Conservation (phyloP, 2,888 invertebrate genomes). For the Tanytarsus gracilentus region DNA sequence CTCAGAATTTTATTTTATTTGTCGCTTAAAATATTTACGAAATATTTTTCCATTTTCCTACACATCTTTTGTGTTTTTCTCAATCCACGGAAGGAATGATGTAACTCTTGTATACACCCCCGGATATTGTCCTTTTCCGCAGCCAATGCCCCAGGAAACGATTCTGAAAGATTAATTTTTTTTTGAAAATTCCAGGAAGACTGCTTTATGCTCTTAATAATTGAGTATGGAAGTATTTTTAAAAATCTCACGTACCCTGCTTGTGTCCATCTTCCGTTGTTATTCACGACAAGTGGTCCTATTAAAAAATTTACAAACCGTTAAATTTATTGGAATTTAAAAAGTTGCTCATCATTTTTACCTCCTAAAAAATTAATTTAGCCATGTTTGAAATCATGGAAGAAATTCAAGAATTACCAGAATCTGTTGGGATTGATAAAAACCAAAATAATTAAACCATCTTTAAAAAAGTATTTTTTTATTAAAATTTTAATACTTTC, state of each 20-base stretch:
- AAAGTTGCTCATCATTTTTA: neutral
- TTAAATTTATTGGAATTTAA: neutral
- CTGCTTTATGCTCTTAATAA: no score
- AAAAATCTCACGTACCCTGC: no score
- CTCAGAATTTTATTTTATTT: no score
- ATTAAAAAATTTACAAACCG: neutral
- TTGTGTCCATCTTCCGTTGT: conserved; percentile 67
- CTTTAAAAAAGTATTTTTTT: neutral
- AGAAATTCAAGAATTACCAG: neutral
- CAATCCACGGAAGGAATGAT: conserved; percentile 75
- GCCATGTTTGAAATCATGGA: neutral
- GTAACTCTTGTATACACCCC: conserved; percentile 83
- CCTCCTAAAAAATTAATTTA: conserved; percentile 4
- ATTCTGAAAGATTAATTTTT: no score
- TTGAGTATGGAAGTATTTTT: no score
- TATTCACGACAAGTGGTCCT: conserved; percentile 74
- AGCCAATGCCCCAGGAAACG: conserved; percentile 59
- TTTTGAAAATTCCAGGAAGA: no score
- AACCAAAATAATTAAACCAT: neutral
- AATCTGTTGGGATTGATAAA: no score
- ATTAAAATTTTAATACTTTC: neutral
- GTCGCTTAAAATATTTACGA: no score
- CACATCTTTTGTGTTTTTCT: conserved; percentile 63
- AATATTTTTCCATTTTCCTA: no score
- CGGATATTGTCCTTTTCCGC: conserved; percentile 84